Base-by-base conservation (phyloP, 2,888 invertebrate species). In the Timandra comae region DNA sequence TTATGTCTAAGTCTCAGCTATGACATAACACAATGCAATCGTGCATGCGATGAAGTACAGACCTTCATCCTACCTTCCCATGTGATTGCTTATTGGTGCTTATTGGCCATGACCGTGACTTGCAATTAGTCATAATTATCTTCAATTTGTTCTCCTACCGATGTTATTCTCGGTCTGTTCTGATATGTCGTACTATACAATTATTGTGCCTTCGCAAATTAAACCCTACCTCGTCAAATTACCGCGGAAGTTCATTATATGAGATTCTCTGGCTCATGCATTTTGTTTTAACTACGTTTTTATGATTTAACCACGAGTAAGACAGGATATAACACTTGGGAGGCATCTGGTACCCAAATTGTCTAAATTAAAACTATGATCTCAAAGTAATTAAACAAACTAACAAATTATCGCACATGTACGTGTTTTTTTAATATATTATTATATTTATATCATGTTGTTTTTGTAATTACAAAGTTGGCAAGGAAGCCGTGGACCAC, bases 51-150 rank as follows among this genome's bases (percentile, higher is more conserved):
- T 56, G 51, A 52, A 52, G 58, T 41, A 43, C 33, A 63, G 58
- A 72, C 71, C 74, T 74, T 72, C 63, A 53, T 44, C 53, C 49
- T 52, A 69, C 70, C 76, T 82, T 79, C 72, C 60, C 71, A 74
- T 74, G 70, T 69, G 67, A 68, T 69, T 73, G 78, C 78, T 78
- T 82, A 80, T 81, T 79, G 79, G 75, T 82, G 81, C 79, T 82
- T 81, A 84, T 85, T 85, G 80, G 73, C 85, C 85, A 80, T 85
- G 85, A 81, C 85, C 85, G 60, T 85, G 81, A 62, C 67, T 75
- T 45, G 63, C 80, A 79, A 81, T 85, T 85, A 85, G 76, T 67
- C 70, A 66, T 80, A 80, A 85, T 85, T 85, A 84, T 71, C 74
- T 76, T 72, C 77, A 84, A 84, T 85, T 82, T 81, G 78, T 75